Evolutionary conservation across 2,888 invertebrate species (phyloP).

Genomic region (Noctua janthe): DNA sequence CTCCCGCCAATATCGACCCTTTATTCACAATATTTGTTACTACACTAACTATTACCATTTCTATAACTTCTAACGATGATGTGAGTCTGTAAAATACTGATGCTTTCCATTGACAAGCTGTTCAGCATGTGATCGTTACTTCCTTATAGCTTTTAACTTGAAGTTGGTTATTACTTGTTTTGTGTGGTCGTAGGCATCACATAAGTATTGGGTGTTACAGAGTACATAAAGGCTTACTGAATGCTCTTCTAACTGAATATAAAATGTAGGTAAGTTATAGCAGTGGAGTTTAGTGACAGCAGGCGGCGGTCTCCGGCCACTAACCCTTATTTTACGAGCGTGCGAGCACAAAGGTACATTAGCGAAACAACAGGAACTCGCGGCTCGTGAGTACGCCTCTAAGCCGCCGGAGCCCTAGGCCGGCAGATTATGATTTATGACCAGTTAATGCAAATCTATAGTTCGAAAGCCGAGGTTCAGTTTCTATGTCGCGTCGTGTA

Average conservation of each 20-base stretch:
- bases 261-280: constrained; percentile 65
- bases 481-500: constrained; percentile 70
- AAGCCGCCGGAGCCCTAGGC: constrained; percentile 68
- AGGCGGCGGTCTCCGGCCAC: constrained; percentile 72
- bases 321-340: constrained; percentile 80
- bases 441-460: constrained; percentile 85
- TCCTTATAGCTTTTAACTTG: constrained; percentile 47
- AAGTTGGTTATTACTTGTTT: constrained; percentile 35
- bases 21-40: constrained; percentile 62
- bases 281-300: constrained; percentile 70
- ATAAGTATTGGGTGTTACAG: constrained; percentile 44
- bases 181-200: constrained; percentile 42
- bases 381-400: constrained; percentile 74
- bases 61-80: constrained; percentile 55
- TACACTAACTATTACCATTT: constrained; percentile 59
- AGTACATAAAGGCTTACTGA: constrained; percentile 56
- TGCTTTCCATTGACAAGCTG: constrained; percentile 36
- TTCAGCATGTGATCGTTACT: constrained; percentile 45
- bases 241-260: constrained; percentile 68
- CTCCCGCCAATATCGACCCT: constrained; percentile 63
- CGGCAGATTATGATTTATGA: constrained; percentile 85
- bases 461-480: constrained; percentile 76
- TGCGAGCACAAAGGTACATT: constrained; percentile 83
- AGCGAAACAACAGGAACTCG: constrained; percentile 83
- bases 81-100: constrained; percentile 39